Base-by-base conservation (phyloP, 2,113 vertebrate species). In the Leiothrix lutea region DNA sequence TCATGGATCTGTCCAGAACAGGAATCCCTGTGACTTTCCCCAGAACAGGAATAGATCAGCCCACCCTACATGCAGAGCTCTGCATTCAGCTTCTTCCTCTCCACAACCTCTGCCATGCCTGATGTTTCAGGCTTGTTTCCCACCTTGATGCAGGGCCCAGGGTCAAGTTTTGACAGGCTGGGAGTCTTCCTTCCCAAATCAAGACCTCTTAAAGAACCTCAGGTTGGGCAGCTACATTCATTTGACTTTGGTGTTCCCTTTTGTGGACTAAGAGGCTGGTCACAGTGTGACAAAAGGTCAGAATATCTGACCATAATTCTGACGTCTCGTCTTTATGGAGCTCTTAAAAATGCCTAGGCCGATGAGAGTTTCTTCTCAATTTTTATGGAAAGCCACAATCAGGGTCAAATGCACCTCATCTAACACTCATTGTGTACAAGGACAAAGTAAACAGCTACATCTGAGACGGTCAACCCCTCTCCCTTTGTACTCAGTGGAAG, bases 61-160 rank as follows among this genome's bases (percentile, higher is more conserved):
- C 26, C 0, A 0, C 15, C 24, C 33, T 48, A 31, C 6, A 4
- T 14, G 11, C 36, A 83, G 31, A 69, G 48, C 14, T 54, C 57
- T 53, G 29, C 14, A 50, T 45, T 70, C 26, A 79, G 14, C 48
- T 75, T 18, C n/a, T 48, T 69, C 42, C 28, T 72, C 35, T 65
- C 44, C 53, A 60, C 33, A 77, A 6, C 9, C 22, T 36, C 54
- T 38, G 9, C 5, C 62, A 15, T 11, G 6, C 11, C 35, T 35
- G 11, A n/a, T 6, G 8, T 53, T 81, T 70, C 28, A 36, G 38
- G 20, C 24, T 74, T 71, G 29, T 42, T 56, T 70, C 31, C 25
- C 44, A 36, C 51, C 42, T 54, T n/a, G 22, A 58, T 28, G 15
- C 16, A 54, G 3, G 1, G 28, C 29, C 38, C 2, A 29, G 9